Evolutionary conservation across 2,888 invertebrate species (phyloP).

Genomic region (Acleris holmiana): DNA sequence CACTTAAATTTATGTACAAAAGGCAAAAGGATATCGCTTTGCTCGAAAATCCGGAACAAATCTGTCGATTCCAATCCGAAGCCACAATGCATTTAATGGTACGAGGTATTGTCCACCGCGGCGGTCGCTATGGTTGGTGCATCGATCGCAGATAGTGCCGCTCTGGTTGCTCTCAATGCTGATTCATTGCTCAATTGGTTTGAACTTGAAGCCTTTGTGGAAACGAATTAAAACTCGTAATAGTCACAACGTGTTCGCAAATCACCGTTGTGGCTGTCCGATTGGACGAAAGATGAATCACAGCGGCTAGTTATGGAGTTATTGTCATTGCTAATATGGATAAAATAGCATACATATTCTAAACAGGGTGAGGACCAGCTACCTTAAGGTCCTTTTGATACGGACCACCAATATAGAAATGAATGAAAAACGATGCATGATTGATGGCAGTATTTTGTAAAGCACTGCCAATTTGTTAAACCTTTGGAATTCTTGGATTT

Average conservation of each 20-base stretch:
- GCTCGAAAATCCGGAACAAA: conserved; percentile 19
- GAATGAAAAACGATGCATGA: no score
- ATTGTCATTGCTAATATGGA: no score
- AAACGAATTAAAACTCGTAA: conserved; percentile 10
- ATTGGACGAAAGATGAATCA: no score
- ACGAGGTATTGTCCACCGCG: conserved; percentile 8
- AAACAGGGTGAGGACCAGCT: background rate
- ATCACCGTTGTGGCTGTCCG: background rate
- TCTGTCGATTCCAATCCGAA: conserved; percentile 10
- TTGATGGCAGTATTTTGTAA: background rate
- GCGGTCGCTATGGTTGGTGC: conserved; percentile 21
- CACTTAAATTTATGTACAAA: background rate
- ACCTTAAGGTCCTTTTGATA: background rate
- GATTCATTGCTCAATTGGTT: conserved; percentile 32
- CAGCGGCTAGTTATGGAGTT: no score
- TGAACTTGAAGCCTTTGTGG: conserved; percentile 23
- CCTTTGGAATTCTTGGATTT: background rate
- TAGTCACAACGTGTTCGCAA: conserved; percentile 3
- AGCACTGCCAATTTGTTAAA: conserved; percentile 9
- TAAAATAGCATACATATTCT: no score
- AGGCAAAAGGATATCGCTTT: conserved; percentile 6
- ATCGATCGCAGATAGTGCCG: conserved; percentile 32
- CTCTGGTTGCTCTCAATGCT: conserved; percentile 23
- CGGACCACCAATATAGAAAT: background rate
- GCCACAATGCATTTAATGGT: conserved; percentile 21